Evolutionary conservation across 2,888 invertebrate species (phyloP), one percentile per base, ranked within the genome.

Genomic region (Acanthoscelides obtectus): DNA sequence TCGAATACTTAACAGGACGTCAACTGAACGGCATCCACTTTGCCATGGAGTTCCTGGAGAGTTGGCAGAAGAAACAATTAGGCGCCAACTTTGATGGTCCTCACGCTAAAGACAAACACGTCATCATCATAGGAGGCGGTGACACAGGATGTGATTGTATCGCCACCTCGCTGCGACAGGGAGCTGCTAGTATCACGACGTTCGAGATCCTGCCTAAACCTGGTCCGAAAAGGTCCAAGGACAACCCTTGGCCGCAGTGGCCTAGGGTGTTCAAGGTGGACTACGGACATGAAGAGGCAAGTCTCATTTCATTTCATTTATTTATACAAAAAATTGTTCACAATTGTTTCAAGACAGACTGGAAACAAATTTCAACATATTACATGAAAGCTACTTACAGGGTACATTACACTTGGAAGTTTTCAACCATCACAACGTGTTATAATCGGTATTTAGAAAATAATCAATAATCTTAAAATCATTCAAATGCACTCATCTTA

Each of bases 241-340:
- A 97, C 84, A 99, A 99, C 86, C 99, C 99, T 0, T 99, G 99
- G 99, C 99, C 99, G 1, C 97, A 98, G 83, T 99, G 96, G 93
- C 99, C 99, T 0, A 90, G 95, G 82, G 94, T 98, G 22, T 98
- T 99, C 89, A 93, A 93, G 79, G 94, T 98, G 22, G 99, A 99
- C 86, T 99, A 99, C 83, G 99, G 99, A 0, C 99, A 99, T 82
- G 98, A 99, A 81, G 99, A 99, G 87, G 97, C 84, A 72, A 72
- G 72, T 69, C 21, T 22, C n/a, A n/a, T n/a, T n/a, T n/a, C n/a
- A n/a, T n/a, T n/a, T n/a, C n/a, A n/a, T n/a, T n/a, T n/a, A n/a
- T n/a, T n/a, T n/a, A n/a, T n/a, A n/a, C n/a, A n/a, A n/a, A n/a
- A n/a, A n/a, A n/a, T n/a, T n/a, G n/a, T n/a, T n/a, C n/a, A n/a